Percentiles rank a stretch among this genome's conserved stretches.
These are phyloP conservation scores for Prochilodus magdalenae DNA, from an alignment of 2,113 vertebrate species.

Conservation along the genomic window DNA sequence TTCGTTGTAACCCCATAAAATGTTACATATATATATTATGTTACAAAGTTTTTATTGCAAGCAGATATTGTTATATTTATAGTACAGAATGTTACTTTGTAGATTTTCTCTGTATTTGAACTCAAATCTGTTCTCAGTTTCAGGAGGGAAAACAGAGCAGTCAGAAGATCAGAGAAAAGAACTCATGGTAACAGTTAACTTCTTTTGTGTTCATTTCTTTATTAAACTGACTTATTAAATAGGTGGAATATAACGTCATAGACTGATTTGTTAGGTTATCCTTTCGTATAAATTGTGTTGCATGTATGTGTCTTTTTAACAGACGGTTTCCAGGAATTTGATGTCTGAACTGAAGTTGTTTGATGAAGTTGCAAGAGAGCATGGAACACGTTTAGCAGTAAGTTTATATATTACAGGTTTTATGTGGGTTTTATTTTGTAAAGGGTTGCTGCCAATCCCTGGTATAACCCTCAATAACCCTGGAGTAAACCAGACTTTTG, in stretches of 20 bases:
- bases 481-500: background rate
- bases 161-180: constrained; percentile 69
- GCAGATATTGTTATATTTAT: too few relatives aligned
- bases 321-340: constrained; percentile 69
- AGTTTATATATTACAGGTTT: background rate
- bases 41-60: too few relatives aligned
- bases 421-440: background rate
- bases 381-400: constrained; percentile 64
- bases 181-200: constrained; percentile 65
- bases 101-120: background rate
- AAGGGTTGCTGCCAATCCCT: background rate
- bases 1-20: too few relatives aligned
- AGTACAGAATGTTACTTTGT: too few relatives aligned
- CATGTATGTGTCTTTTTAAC: constrained; percentile 27
- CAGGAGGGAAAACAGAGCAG: constrained; percentile 64
- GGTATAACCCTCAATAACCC: background rate
- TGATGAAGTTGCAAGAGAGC: constrained; percentile 60
- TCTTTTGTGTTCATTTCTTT: background rate
- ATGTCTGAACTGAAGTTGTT: constrained; percentile 69
- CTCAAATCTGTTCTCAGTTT: constrained; percentile 61
- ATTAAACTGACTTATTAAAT: too few relatives aligned
- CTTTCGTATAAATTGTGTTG: background rate
- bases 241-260: too few relatives aligned
- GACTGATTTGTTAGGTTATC: background rate
- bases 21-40: too few relatives aligned